Percentiles rank a stretch among this genome's conserved stretches.
Evolutionary conservation across 2,113 vertebrate genomes (phyloP).

Genomic region (Pituophis catenifer): DNA sequence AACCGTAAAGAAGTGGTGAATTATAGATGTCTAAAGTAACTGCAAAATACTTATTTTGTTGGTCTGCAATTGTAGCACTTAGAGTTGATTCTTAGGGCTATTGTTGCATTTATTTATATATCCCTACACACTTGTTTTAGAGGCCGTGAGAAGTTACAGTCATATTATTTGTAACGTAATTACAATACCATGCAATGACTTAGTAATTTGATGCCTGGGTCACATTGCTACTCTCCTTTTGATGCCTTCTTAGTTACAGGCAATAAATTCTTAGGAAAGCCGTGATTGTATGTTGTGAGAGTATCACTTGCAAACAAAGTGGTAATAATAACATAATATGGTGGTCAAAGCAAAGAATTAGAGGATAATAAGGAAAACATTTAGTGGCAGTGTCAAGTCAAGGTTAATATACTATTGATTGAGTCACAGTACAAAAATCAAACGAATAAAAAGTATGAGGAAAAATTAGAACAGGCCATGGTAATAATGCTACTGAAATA

Average conservation of each 20-base stretch:
- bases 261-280: background rate
- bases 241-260: background rate
- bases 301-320: background rate
- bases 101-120: background rate
- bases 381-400: background rate
- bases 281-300: background rate
- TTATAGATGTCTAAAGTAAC: background rate
- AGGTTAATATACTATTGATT: background rate
- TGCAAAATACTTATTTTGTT: background rate
- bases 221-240: background rate
- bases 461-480: background rate
- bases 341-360: background rate
- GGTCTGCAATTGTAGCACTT: background rate
- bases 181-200: background rate
- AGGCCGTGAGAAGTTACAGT: background rate
- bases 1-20: background rate
- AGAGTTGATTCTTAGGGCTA: background rate
- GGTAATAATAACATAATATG: background rate
- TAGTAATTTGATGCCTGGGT: background rate
- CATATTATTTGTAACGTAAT: background rate
- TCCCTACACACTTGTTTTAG: background rate
- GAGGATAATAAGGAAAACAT: background rate
- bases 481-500: background rate
- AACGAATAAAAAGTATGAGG: background rate
- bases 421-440: background rate